Percentiles rank a stretch among this genome's conserved stretches.
phyloP scores from a whole-genome alignment of 2,113 vertebrate genomes.

The Oncorhynchus nerka region DNA sequence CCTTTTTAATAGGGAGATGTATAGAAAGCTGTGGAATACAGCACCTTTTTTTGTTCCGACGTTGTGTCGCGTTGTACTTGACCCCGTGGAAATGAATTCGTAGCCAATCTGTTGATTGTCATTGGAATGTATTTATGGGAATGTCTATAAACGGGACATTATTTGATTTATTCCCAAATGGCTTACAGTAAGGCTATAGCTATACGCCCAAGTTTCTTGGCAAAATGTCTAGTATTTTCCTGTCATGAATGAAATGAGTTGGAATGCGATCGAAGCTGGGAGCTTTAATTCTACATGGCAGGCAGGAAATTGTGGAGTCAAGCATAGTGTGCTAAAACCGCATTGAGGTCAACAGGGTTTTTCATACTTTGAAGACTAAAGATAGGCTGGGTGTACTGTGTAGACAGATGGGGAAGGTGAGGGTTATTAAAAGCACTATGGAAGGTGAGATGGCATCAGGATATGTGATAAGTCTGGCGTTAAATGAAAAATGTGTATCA shows the following conservation, averaged over 20 bases:
- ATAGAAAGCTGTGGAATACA: background rate
- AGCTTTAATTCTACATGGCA: slow-evolving; percentile 41
- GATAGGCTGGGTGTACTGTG: background rate
- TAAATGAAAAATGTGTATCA: slow-evolving; percentile 28
- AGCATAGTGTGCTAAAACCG: slow-evolving; percentile 13
- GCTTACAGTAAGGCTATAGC: background rate
- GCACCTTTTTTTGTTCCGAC: background rate
- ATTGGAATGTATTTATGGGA: background rate
- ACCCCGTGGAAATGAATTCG: background rate
- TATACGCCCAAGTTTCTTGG: background rate
- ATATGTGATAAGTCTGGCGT: slow-evolving; percentile 34
- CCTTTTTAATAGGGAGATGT: slow-evolving; percentile 33
- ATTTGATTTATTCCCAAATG: background rate
- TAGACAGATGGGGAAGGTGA: background rate
- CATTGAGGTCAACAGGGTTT: slow-evolving; percentile 38
- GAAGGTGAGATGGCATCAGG: slow-evolving; percentile 18
- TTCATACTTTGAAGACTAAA: slow-evolving; percentile 20
- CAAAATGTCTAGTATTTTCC: slow-evolving; percentile 11
- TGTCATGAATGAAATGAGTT: slow-evolving; percentile 16
- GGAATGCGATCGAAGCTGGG: slow-evolving; percentile 20
- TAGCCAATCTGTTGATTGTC: background rate
- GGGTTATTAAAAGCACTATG: slow-evolving; percentile 15
- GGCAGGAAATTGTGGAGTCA: slow-evolving; percentile 50
- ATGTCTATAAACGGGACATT: background rate
- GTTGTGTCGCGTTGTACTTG: background rate